These are phyloP conservation scores for Nomada hirtipes DNA, from an alignment of 2,888 invertebrate species.

Conservation along the genomic window DNA sequence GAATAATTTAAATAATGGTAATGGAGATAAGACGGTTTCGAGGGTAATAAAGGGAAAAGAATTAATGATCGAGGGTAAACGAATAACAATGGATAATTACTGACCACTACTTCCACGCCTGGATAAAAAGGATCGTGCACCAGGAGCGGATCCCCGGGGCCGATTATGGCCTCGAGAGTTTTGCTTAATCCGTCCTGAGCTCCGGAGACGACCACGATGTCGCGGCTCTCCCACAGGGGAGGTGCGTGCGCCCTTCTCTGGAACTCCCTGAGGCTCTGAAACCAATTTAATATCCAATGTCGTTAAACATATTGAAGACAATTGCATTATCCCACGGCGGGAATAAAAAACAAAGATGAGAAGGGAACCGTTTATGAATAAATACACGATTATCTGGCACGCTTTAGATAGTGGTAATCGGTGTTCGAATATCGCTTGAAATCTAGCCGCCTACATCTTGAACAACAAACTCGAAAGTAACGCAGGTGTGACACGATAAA, in stretches of 20 bases:
- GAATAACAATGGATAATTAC: conserved; percentile 74
- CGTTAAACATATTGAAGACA: conserved; percentile 66
- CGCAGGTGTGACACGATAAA: background rate
- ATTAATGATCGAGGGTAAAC: background rate
- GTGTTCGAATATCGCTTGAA: background rate
- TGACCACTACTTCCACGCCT: conserved; percentile 89
- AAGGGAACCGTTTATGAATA: conserved; percentile 14
- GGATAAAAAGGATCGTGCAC: conserved; percentile 90
- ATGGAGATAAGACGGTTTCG: too few species aligned
- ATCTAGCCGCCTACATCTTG: background rate
- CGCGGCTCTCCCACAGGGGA: conserved; percentile 87
- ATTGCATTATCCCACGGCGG: conserved; percentile 55
- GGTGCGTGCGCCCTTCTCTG: conserved; percentile 88
- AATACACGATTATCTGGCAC: background rate
- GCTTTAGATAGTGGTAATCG: background rate
- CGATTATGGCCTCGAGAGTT: conserved; percentile 89
- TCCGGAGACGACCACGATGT: conserved; percentile 89
- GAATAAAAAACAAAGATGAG: conserved; percentile 3
- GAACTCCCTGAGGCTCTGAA: conserved; percentile 87
- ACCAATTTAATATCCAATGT: conserved; percentile 69
- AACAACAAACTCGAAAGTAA: background rate
- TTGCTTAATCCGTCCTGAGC: conserved; percentile 92
- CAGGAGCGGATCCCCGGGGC: conserved; percentile 89
- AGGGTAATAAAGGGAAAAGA: background rate
- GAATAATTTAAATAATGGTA: background rate